Base-by-base conservation (phyloP, 2,888 invertebrate species). In the Holacanthella duospinosa region DNA sequence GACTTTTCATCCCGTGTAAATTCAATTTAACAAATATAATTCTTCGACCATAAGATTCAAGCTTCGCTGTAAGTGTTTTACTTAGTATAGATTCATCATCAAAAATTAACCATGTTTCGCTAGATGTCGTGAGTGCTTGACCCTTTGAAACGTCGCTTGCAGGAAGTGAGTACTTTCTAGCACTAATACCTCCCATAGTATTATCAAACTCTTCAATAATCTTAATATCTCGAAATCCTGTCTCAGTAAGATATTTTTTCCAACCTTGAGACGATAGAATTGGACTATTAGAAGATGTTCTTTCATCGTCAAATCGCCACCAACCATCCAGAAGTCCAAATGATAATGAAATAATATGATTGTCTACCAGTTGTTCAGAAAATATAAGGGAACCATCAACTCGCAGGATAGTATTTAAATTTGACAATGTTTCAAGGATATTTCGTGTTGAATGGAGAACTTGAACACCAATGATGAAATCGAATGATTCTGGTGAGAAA, bases 291-390 rank as follows among this genome's bases (percentile, higher is more conserved):
- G n/a, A n/a, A 12, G 16, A 16, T 25, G 4, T 55, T 55, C 55
- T 55, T 3, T 29, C 55, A 53, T 53, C 54, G 55, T 55, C 55
- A 26, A 26, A 12, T 21, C 25, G 3, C 55, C 55, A 55, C 55
- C 55, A 55, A 6, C 55, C 27, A 12, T 55, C 25, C 25, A 55
- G 55, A 3, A 28, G 27, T 28, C 28, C 55, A 26, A 26, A 55
- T 19, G 55, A 25, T 4, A 55, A 16, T 26, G 27, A 29, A 29
- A 28, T 27, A 16, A 55, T 6, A 6, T 26, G 55, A 25, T 9
- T 6, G 3, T 12, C 27, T 29, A 24, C 19, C 25, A 55, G 25
- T 21, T 55, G 55, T 55, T 55, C 55, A 55, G 25, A 24, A 19
- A 55, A 28, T 3, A 55, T 19, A 26, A 55, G 6, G 24, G 29